Evolutionary conservation across 2,888 invertebrate species (phyloP), one percentile per base, ranked within the genome.

Genomic region (Nomada fucata): DNA sequence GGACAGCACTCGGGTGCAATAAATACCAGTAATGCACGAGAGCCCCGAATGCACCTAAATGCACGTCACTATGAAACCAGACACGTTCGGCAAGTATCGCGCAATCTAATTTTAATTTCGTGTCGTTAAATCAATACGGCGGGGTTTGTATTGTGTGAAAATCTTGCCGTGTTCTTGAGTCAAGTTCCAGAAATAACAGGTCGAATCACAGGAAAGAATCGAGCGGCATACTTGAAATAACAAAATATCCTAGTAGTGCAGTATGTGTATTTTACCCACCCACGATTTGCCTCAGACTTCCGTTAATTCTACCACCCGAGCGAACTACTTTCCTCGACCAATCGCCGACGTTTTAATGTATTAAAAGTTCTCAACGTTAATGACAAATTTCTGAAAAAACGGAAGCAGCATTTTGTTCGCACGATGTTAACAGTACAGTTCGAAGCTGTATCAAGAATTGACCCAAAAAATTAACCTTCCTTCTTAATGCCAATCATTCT

Each of bases 181-280:
- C 83, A 63, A 77, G 36, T 71, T 82, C 83, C 73, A 65, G 83
- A 82, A 83, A 83, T 83, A 83, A 71, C 82, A 47, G n/a, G 11
- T 2, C 70, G 74, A 53, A 53, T 82, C 82, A 63, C 23, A 57
- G 29, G 55, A 69, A 76, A 73, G 79, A 82, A 65, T 2, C 29
- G 52, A 57, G 50, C 55, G 59, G 15, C 57, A 64, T 26, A 52
- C 5, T 23, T 29, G 61, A 75, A 61, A 52, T 55, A 81, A 72
- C 42, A 42, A 29, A 53, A 64, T 23, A 55, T 0, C n/a, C 2
- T 7, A 47, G 3, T 7, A 47, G 3, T 36, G 23, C 18, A 50
- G 36, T 26, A 5, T 23, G 9, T 29, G 11, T 13, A 52, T 18
- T n/a, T 11, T 5, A 7, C 29, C 23, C 63, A 36, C 81, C 81